Base-by-base conservation (phyloP, 2,888 invertebrate species). In the Dorcus parallelipipedus region DNA sequence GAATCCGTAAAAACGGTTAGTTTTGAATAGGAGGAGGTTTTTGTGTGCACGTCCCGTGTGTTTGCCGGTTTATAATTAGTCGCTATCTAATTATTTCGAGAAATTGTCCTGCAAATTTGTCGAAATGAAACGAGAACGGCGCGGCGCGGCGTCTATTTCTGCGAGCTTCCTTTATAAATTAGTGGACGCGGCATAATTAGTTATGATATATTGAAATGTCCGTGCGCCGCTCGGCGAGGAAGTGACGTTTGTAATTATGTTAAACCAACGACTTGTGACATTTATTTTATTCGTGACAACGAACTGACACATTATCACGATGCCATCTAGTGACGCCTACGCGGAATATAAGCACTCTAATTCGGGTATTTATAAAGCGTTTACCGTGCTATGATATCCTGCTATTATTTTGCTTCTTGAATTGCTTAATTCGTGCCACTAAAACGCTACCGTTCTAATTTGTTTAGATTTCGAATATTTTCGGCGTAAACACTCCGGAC, bases 181-280 rank as follows among this genome's bases (percentile, higher is more conserved):
- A 33, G 26, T 45, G 23, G 14, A 10, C 14, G 17, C 17, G 23
- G 17, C 23, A 45, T 10, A 45, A 45, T 45, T 45, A 45, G 23
- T 23, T 45, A 9, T 20, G 23, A 45, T 45, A 20, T 45, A 45
- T 45, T 45, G 23, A 45, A 45, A 45, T 45, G 45, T 23, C 45
- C 45, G 45, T 45, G 45, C 23, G 45, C 45, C 45, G 42, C 42
- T 26, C 14, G 14, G 10, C 39, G 20, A 55, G 55, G 55, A 55
- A 55, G 42, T 55, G 55, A 55, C 49, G 55, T 39, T 45, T 17
- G 14, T 49, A 55, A 49, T 55, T 55, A 48, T 50, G 49, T 55
- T 55, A 40, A 55, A 33, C 23, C 55, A 55, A 55, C 55, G 49
- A 55, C 55, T 49, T 50, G 55, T 48, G 55, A 55, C 55, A 49